phyloP scores from a whole-genome alignment of 2,888 invertebrate genomes.

The Perizoma affinitatum region DNA sequence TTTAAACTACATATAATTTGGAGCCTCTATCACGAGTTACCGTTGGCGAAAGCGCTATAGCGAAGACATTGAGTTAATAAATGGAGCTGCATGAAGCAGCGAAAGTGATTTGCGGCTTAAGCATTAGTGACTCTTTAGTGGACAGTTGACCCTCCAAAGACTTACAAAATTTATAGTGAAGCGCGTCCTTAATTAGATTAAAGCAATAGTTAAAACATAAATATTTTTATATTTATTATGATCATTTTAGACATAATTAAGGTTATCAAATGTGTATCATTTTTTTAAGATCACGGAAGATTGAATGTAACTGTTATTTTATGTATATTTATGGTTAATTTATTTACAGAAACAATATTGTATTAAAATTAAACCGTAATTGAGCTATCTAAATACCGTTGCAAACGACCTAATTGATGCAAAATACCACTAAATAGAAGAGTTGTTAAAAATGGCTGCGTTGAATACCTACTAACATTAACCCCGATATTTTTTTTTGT shows the following conservation, averaged over 20 bases:
- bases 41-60: no score
- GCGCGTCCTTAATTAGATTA: slow-evolving; percentile 37
- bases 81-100: neutral
- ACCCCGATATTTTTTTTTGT: no score
- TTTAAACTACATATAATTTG: no score
- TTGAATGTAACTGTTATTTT: slow-evolving; percentile 18
- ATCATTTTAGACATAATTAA: slow-evolving; percentile 36
- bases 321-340: no score
- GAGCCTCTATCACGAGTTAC: no score
- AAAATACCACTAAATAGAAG: no score
- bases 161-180: slow-evolving; percentile 29
- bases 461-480: no score
- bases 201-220: slow-evolving; percentile 32
- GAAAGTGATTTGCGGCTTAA: neutral
- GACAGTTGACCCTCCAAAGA: slow-evolving; percentile 10
- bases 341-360: no score
- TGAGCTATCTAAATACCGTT: no score
- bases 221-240: slow-evolving; percentile 34
- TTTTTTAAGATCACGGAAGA: slow-evolving; percentile 34
- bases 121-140: neutral
- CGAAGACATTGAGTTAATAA: neutral
- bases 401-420: no score
- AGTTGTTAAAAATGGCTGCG: no score
- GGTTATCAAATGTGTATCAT: slow-evolving; percentile 40
- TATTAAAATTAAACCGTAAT: no score